A percentile compares a stretch with the other conserved stretches of the same genome.
Conservation (phyloP, 2,797 vertebrate genomes). For the Siniperca scherzeri region DNA sequence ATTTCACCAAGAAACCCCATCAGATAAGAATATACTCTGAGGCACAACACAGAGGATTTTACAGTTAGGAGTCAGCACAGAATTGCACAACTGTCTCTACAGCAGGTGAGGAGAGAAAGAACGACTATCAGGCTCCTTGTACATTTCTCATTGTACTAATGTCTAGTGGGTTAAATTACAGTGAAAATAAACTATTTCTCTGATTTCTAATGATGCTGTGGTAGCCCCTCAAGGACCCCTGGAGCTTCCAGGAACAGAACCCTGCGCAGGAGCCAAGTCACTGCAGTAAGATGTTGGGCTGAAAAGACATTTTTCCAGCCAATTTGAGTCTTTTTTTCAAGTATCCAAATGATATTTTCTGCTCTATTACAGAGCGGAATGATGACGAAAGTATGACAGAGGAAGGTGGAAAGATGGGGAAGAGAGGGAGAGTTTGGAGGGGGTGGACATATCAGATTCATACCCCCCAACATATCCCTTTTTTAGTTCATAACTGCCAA, state of each 20-base stretch:
- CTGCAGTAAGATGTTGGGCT: slow-evolving; percentile 57
- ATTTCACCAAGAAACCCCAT: slow-evolving; percentile 10
- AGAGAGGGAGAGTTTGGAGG: slow-evolving; percentile 20
- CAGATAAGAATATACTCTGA: slow-evolving; percentile 8
- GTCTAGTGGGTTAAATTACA: slow-evolving; percentile 21
- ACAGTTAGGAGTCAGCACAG: slow-evolving; percentile 16
- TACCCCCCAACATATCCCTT: slow-evolving; percentile 39
- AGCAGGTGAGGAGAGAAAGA: slow-evolving; percentile 40
- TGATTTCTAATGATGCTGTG: slow-evolving; percentile 14
- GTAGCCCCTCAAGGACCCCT: slow-evolving; percentile 31
- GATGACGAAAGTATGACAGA: slow-evolving; percentile 5
- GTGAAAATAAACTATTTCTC: slow-evolving; percentile 13
- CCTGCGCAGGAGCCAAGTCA: slow-evolving; percentile 52
- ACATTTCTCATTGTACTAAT: slow-evolving; percentile 16
- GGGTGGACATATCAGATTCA: slow-evolving; percentile 60
- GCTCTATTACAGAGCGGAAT: slow-evolving; percentile 3
- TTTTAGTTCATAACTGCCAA: slow-evolving; percentile 79
- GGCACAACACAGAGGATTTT: slow-evolving; percentile 4
- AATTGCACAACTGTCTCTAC: slow-evolving; percentile 29
- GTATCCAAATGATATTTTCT: slow-evolving; percentile 30
- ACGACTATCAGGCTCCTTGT: not conserved
- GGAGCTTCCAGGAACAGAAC: slow-evolving; percentile 58
- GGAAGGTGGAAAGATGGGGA: not conserved
- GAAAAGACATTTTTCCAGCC: slow-evolving; percentile 36
- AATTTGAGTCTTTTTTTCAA: slow-evolving; percentile 36